phyloP scores from a whole-genome alignment of 2,888 invertebrate genomes.

The Meandrusa payeni region DNA sequence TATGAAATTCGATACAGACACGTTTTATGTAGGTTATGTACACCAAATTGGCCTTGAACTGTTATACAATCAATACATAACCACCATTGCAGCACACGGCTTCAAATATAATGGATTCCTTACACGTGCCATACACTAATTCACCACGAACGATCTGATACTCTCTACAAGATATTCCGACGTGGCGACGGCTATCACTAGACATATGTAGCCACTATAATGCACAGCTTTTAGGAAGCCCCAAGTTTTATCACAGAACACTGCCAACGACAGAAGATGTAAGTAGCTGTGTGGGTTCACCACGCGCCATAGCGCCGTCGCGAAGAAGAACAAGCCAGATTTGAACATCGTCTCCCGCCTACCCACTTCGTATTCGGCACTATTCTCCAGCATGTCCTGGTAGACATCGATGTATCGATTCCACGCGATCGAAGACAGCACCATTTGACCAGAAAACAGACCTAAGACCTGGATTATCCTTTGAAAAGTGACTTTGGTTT shows the following conservation, averaged over 20 bases:
- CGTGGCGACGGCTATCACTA: conserved; percentile 84
- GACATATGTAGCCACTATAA: conserved; percentile 85
- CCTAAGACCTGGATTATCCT: conserved; percentile 84
- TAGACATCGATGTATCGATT: conserved; percentile 91
- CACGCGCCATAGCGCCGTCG: conserved; percentile 88
- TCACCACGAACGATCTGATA: conserved; percentile 45
- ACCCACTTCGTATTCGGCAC: conserved; percentile 70
- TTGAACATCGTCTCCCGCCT: conserved; percentile 82
- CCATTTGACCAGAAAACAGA: conserved; percentile 85
- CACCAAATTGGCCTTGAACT: too few relatives aligned
- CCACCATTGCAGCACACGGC: too few relatives aligned
- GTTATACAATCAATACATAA: too few relatives aligned
- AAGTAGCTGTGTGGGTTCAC: conserved; percentile 89
- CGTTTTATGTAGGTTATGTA: too few relatives aligned
- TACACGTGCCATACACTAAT: too few relatives aligned
- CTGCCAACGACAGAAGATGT: conserved; percentile 86
- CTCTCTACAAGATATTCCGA: conserved; percentile 84
- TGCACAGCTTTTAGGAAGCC: conserved; percentile 86
- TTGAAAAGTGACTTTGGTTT: conserved; percentile 84
- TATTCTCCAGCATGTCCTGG: conserved; percentile 87
- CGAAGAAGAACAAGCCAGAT: conserved; percentile 87
- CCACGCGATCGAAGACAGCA: conserved; percentile 89
- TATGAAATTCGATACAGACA: too few relatives aligned
- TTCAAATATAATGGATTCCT: too few relatives aligned
- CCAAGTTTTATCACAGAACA: conserved; percentile 92